Base-by-base conservation (phyloP, 2,113 vertebrate genomes). In the Polypterus bichir region DNA sequence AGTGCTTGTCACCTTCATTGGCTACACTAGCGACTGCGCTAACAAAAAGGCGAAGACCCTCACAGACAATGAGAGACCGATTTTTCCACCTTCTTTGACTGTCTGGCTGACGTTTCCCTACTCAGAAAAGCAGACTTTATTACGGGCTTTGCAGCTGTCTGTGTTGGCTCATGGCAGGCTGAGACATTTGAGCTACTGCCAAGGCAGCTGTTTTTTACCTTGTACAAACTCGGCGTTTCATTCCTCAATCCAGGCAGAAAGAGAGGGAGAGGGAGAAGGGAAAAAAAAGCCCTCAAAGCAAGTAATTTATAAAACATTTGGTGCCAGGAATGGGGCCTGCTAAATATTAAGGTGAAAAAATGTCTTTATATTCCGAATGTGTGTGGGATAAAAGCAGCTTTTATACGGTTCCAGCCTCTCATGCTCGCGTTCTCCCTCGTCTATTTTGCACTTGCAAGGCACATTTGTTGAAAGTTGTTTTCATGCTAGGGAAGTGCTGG, bases 201-300 rank as follows among this genome's bases (percentile, higher is more conserved):
- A 58, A 52, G 60, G 44, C 63, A 68, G 49, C 64, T 68, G 63
- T 51, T 53, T 54, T 44, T 47, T 55, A 68, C 63, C 63, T 68
- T 62, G 51, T 46, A 52, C 55, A 59, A 61, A 66, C 64, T 57
- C 44, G 57, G 54, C 59, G 47, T 65, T 62, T 65, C 51, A 64
- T 62, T 64, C 54, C 63, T 59, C 57, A 44, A 11, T 54, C 49
- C 57, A 45, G 52, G 45, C 9, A n/a, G 44, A 64, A 49, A 64
- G 54, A 5, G 54, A 56, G 44, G 44, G 54, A 56, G 54, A 56
- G 54, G 44, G 54, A 56, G 54, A 61, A 59, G 46, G 27, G 10
- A 52, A 52, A 52, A 7, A 52, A 52, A 5, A 46, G 44, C 49
- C 49, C 11, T 44, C 53, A 48, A 60, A 58, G 6, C 1, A 10